Conservation (phyloP, 2,797 vertebrate species). For the Melanotaenia pygmaea region DNA sequence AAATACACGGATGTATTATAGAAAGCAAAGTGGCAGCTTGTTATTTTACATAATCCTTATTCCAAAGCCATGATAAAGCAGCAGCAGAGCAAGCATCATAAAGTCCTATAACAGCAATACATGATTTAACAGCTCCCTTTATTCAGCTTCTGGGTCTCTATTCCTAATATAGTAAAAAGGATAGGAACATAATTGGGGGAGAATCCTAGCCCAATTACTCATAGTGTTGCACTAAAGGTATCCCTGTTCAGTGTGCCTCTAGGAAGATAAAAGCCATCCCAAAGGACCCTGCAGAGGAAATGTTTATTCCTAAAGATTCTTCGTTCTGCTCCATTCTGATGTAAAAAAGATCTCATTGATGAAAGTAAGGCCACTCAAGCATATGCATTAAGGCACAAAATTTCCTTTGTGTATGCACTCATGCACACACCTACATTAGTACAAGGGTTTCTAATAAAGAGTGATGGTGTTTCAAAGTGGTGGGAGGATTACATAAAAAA, state of each 20-base stretch:
- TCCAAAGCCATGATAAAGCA: not conserved
- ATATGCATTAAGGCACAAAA: conserved; percentile 11
- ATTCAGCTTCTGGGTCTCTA: conserved; percentile 28
- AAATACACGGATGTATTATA: conserved; percentile 6
- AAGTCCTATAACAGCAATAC: conserved; percentile 9
- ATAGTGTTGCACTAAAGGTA: conserved; percentile 33
- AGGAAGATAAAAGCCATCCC: conserved; percentile 67
- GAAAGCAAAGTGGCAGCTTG: not conserved
- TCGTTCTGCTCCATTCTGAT: conserved; percentile 18
- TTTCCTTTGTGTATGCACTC: not conserved
- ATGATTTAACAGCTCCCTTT: conserved; percentile 25
- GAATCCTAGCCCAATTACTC: conserved; percentile 40
- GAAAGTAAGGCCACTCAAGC: conserved; percentile 19
- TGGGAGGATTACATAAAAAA: conserved; percentile 84
- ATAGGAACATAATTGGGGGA: conserved; percentile 50
- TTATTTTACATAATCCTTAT: conserved; percentile 24
- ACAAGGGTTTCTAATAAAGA: conserved; percentile 61
- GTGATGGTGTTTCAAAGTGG: conserved; percentile 67
- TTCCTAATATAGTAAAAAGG: conserved; percentile 27
- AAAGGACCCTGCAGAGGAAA: conserved; percentile 37
- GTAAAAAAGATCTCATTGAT: conserved; percentile 45
- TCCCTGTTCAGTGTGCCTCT: conserved; percentile 38
- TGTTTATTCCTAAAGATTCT: conserved; percentile 53
- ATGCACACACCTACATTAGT: conserved; percentile 52
- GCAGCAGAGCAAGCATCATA: not conserved